A percentile compares a stretch with the other conserved stretches of the same genome.
Evolutionary conservation across 2,797 vertebrate genomes (phyloP).

Genomic region (Argya squamiceps): DNA sequence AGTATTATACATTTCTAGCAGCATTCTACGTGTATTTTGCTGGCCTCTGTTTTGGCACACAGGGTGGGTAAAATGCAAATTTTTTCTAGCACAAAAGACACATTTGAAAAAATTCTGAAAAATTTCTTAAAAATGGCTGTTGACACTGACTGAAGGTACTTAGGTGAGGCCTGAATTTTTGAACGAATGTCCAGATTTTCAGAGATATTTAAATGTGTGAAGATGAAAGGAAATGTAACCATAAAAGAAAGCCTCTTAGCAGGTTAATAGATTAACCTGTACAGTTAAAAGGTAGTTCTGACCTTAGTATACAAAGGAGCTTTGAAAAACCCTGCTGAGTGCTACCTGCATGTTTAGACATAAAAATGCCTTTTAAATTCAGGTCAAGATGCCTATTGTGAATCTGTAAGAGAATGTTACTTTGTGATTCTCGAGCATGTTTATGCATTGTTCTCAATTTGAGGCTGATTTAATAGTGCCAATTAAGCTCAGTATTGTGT

Average conservation of each 20-base stretch:
- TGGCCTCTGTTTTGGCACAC: background rate
- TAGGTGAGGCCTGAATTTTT: background rate
- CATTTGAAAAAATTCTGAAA: background rate
- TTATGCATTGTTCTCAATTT: constrained; percentile 2
- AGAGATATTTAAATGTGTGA: background rate
- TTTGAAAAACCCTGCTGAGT: background rate
- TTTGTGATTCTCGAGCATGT: background rate
- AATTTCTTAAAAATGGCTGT: background rate
- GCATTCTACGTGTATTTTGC: background rate
- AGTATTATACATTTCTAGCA: background rate
- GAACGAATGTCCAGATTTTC: background rate
- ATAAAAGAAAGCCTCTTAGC: background rate
- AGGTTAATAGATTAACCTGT: background rate
- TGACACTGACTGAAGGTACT: background rate
- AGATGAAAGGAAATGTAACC: background rate
- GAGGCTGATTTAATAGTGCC: background rate
- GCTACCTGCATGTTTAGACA: background rate
- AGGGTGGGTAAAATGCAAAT: background rate
- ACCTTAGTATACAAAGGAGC: background rate
- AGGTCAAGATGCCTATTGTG: background rate
- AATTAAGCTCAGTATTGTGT: background rate
- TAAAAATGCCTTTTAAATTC: constrained; percentile 1
- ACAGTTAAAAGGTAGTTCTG: background rate
- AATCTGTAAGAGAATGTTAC: background rate
- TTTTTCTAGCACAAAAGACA: background rate